Conservation (phyloP, 2,113 vertebrate genomes). For the Dipodomys stephensi region DNA sequence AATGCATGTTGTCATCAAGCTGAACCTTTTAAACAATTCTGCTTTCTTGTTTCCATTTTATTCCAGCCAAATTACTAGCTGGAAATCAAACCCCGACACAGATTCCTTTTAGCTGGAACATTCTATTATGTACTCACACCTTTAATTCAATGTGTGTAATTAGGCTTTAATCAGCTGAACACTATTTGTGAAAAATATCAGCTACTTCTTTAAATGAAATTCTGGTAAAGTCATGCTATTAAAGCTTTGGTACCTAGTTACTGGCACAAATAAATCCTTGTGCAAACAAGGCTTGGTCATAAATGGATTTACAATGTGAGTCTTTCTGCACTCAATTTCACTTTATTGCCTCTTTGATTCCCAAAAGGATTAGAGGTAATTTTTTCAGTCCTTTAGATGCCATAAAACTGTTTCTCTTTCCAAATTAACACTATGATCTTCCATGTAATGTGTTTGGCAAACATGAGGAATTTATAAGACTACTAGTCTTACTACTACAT, state of each 20-base stretch:
- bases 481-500: not conserved
- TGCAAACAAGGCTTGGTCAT: conserved; percentile 89
- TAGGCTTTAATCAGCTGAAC: conserved; percentile 84
- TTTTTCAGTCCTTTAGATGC: conserved; percentile 93
- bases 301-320: conserved; percentile 92
- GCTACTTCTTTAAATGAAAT: conserved; percentile 84
- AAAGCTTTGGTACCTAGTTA: conserved; percentile 91
- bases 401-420: conserved; percentile 87
- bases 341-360: conserved; percentile 96
- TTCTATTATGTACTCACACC: conserved; percentile 76
- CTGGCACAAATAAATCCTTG: conserved; percentile 87
- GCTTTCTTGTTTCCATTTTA: conserved; percentile 74
- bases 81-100: conserved; percentile 67
- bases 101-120: conserved; percentile 66
- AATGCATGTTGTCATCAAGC: conserved; percentile 65
- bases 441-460: conserved; percentile 83
- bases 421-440: conserved; percentile 76
- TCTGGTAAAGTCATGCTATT: conserved; percentile 88
- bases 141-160: conserved; percentile 81
- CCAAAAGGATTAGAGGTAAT: conserved; percentile 95
- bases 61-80: conserved; percentile 72
- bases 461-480: conserved; percentile 65
- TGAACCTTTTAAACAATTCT: conserved; percentile 74
- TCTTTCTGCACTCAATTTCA: conserved; percentile 93
- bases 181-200: conserved; percentile 84